Base-by-base conservation (phyloP, 2,888 invertebrate species). In the Platerodrilus igneus region DNA sequence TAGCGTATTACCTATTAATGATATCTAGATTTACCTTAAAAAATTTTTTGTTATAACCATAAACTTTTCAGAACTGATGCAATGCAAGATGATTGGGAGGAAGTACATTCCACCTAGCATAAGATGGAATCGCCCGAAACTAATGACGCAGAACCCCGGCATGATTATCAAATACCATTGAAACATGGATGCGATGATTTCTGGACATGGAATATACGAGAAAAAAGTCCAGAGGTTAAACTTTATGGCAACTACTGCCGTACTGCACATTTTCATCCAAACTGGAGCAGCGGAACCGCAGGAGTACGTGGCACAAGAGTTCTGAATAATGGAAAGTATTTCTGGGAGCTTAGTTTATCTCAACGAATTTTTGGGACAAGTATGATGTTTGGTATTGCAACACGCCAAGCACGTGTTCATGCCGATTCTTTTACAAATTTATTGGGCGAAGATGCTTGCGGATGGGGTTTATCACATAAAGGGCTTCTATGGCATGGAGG, bases 381-480 rank as follows among this genome's bases (percentile, higher is more conserved):
- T 55, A 82, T 85, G 70, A 84, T 85, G 84, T 82, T 85, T 53
- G 85, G 84, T 9, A 71, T 83, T 28, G 81, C 79, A 22, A 57
- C 57, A 13, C 47, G 45, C 20, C 48, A 48, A 8, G 51, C 54
- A 2, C 66, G 78, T 3, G 66, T 84, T 2, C 81, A 83, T 59
- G 78, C 76, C 1, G 78, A 80, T 57, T 73, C 77, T 8, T 85
- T 83, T 60, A 75, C 77, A 16, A 83, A 84, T 60, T 68, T 85
- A 54, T 63, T 85, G 16, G 85, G 85, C n/a, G 80, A 81, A 62
- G 79, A 84, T 58, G 72, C 73, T 28, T 69, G 77, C 44, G 78
- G 83, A 30, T 85, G 83, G 83, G 84, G 83, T 0, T 62, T 85
- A 11, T 83, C 82, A 1, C 84, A 85, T 58, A 83, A 83, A 62